Percentiles rank a stretch among this genome's conserved stretches.
Conservation (phyloP, 2,113 vertebrate genomes). For the Eulemur rufifrons region DNA sequence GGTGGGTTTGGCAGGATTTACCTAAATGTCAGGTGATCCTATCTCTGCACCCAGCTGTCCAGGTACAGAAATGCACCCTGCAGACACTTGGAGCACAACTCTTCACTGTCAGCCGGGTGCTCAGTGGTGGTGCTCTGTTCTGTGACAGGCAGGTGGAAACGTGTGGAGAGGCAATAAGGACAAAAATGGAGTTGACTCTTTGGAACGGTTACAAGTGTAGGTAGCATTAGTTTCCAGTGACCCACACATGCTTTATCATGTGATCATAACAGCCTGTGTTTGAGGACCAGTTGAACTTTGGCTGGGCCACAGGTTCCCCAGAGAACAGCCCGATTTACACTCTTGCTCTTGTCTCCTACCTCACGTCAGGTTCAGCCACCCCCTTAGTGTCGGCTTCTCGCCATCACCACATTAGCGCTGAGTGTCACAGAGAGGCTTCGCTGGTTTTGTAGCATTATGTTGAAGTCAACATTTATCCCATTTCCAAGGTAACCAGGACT, state of each 20-base stretch:
- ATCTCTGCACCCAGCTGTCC: too few species aligned
- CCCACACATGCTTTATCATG: fast-evolving
- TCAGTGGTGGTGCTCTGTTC: background rate
- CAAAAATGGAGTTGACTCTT: background rate
- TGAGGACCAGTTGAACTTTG: background rate
- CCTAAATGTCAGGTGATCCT: too few species aligned
- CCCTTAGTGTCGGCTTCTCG: background rate
- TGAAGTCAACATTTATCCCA: background rate
- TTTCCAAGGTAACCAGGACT: background rate
- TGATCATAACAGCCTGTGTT: background rate
- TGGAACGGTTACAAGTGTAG: background rate
- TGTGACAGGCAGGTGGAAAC: background rate
- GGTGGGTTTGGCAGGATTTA: background rate
- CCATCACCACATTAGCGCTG: background rate
- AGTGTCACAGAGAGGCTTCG: background rate
- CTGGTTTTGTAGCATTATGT: background rate
- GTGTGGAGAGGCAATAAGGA: background rate
- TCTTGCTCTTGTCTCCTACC: background rate
- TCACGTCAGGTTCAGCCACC: background rate
- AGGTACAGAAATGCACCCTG: background rate
- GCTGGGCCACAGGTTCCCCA: background rate
- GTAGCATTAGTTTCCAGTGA: background rate
- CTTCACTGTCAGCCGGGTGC: background rate
- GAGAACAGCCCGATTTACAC: background rate
- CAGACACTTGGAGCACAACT: background rate